Conservation (phyloP, 2,888 invertebrate species). For the Lissonota sp. region DNA sequence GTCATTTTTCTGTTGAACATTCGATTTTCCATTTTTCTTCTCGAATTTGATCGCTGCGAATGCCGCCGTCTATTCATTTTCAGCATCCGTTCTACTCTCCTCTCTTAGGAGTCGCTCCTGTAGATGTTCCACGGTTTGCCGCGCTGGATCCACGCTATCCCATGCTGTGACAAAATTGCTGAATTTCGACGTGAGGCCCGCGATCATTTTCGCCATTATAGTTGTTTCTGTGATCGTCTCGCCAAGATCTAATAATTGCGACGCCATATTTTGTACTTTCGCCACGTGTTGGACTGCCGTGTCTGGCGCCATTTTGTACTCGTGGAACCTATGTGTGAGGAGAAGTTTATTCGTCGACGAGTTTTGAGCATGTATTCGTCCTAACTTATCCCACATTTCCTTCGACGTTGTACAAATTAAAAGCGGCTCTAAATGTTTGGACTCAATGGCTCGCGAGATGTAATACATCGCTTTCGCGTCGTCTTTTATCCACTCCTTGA, state of each 20-base stretch:
- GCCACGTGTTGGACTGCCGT: slow-evolving; percentile 43
- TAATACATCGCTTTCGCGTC: slow-evolving; percentile 44
- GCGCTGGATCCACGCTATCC: slow-evolving; percentile 53
- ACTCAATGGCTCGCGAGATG: slow-evolving; percentile 27
- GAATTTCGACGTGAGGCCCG: slow-evolving; percentile 45
- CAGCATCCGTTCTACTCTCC: slow-evolving; percentile 35
- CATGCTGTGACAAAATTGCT: slow-evolving; percentile 57
- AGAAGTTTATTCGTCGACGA: slow-evolving; percentile 46
- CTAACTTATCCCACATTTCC: slow-evolving; percentile 39
- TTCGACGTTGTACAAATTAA: slow-evolving; percentile 22
- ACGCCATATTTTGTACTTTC: slow-evolving; percentile 54
- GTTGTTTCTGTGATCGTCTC: slow-evolving; percentile 48
- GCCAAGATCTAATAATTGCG: slow-evolving; percentile 54
- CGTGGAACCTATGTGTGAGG: slow-evolving; percentile 51
- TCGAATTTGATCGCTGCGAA: slow-evolving; percentile 27
- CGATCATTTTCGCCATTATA: slow-evolving; percentile 53
- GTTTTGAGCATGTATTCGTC: slow-evolving; percentile 53
- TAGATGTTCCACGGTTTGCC: slow-evolving; percentile 57
- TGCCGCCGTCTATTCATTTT: slow-evolving; percentile 29
- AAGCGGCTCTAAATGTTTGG: slow-evolving; percentile 36
- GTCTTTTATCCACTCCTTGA: slow-evolving; percentile 43
- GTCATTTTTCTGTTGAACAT: slow-evolving; percentile 17
- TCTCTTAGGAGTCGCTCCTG: slow-evolving; percentile 55
- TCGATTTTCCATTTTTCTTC: slow-evolving; percentile 2
- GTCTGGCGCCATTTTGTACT: slow-evolving; percentile 56